Evolutionary conservation across 2,888 invertebrate species (phyloP), one percentile per base, ranked within the genome.

Genomic region (Phorcus lineatus): DNA sequence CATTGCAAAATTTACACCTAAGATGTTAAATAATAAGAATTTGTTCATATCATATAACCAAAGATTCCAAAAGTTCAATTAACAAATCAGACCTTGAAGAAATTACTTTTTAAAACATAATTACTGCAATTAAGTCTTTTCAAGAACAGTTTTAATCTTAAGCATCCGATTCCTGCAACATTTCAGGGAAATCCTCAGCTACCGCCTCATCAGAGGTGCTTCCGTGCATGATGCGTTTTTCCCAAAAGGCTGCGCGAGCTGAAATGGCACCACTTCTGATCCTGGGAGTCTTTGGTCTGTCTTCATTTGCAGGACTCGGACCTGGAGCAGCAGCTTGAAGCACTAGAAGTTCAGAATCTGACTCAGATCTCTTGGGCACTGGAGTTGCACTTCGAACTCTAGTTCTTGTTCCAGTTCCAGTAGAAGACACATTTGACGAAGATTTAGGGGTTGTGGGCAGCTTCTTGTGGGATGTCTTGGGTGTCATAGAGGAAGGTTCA

Each of bases 231-330:
- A 89, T 84, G 16, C 83, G 80, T 22, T 89, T 87, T 75, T 91
- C 91, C 91, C 91, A 91, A 82, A 90, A 90, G 36, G 88, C 87
- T 1, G 91, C 88, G 75, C 90, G 86, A 0, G 91, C 91, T 19
- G 87, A 86, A 47, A 89, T 91, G 66, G 88, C 88, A 19, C 90
- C 90, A 74, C 83, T 81, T 77, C 86, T 82, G 31, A 89, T 90
- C 81, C 84, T 85, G 6, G 90, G 85, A 17, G 76, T 80, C 9
- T 81, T 80, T 57, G 24, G 28, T 54, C 57, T 70, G 62, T 28
- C 62, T 57, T 11, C 16, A 22, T 47, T 17, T 19, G 55, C 40
- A n/a, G 54, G 22, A 17, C 36, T 19, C 1, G 70, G 31, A 28
- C 62, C 62, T 24, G 62, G 62, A 4, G 40, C 28, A 40, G 66